Evolutionary conservation across 2,113 vertebrate genomes (phyloP), one percentile per base, ranked within the genome.

Genomic region (Larimichthys polyactis): DNA sequence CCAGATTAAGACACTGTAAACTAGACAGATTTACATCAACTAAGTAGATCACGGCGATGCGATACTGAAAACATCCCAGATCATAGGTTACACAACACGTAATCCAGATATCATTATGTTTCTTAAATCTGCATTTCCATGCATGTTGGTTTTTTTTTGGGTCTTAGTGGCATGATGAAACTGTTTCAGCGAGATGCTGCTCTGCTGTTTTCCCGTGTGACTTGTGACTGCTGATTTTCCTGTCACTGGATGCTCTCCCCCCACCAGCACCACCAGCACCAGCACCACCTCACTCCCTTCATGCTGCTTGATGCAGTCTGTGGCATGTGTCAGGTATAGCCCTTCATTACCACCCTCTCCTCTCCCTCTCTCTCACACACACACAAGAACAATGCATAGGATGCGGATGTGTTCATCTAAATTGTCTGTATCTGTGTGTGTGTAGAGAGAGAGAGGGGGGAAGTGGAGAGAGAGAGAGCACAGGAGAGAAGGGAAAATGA

Each of bases 1-100:
- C 16, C 79, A 88, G 90, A 92, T 93, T 93, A 90, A 73, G 79
- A 89, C 78, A 71, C 63, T 71, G 75, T 89, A 88, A 88, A 91
- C 78, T 74, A 86, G 71, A 86, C 62, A 85, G 79, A 89, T 92
- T 92, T 89, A 78, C 52, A 65, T 83, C 68, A 77, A 24, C 68
- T 87, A 87, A 90, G 73, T 71, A 90, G 82, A 91, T 89, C 80
- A 79, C 54, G 67, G 67, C 57, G 78, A 75, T 87, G 71, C 70
- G 80, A 90, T 86, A 85, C 86, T 60, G 74, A 82, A 73, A 82
- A 60, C 69, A 59, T n/a, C 19, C 16, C n/a, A 60, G 70, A 78
- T 86, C 82, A 83, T 54, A 72, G 66, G 32, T 81, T 64, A 86
- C 58, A 81, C 71, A 80, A 67, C 58, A 75, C 8, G 22, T 89